These are phyloP conservation scores for Nebria brevicollis DNA, from an alignment of 2,888 invertebrate species.

Conservation along the genomic window DNA sequence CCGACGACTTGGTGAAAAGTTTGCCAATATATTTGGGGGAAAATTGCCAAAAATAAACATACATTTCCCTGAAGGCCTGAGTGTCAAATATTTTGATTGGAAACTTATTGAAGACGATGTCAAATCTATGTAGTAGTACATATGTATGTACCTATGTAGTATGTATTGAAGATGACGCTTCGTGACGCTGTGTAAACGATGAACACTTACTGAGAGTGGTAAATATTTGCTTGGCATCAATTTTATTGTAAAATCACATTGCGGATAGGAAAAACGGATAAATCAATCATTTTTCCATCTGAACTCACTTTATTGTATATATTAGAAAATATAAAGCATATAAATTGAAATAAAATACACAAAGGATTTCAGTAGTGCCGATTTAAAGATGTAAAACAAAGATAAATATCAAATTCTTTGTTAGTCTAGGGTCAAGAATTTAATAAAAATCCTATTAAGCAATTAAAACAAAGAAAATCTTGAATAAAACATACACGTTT, in stretches of 20 bases:
- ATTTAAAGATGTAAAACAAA: not conserved
- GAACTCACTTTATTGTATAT: not conserved
- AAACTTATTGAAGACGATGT: not conserved
- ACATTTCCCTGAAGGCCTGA: not conserved
- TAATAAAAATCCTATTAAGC: not conserved
- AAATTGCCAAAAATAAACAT: not conserved
- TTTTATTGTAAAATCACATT: not conserved
- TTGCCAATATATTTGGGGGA: not conserved
- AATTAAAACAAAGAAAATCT: not conserved
- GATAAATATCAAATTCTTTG: not conserved
- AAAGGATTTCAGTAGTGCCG: no score
- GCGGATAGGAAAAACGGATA: not conserved
- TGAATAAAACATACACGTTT: not conserved
- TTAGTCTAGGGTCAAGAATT: not conserved
- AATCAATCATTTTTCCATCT: not conserved
- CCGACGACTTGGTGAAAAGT: not conserved
- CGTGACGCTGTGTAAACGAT: not conserved
- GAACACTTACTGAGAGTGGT: not conserved
- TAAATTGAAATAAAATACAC: no score
- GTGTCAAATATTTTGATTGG: not conserved
- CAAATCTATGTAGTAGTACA: not conserved
- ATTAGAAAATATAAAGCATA: not conserved
- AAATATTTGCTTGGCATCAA: not conserved
- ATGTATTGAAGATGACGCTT: not conserved
- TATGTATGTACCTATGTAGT: no score